A percentile compares a stretch with the other conserved stretches of the same genome.
Evolutionary conservation across 2,113 vertebrate species (phyloP).

Genomic region (Cyanistes caeruleus): DNA sequence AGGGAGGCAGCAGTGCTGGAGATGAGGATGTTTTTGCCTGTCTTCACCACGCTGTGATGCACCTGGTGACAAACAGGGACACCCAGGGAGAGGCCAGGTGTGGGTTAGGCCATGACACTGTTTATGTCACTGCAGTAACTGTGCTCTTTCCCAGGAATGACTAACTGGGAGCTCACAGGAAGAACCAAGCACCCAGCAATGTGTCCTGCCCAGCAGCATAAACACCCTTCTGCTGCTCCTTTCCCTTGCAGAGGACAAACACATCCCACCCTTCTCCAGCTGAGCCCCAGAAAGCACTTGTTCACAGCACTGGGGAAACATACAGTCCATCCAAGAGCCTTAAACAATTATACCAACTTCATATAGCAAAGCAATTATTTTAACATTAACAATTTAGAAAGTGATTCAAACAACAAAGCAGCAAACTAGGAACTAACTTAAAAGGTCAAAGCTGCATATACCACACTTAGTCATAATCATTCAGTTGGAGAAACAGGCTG

Average conservation of each 20-base stretch:
- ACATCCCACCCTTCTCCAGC: background rate
- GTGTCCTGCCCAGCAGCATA: background rate
- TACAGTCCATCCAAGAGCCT: background rate
- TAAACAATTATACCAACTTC: background rate
- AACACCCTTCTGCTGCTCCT: background rate
- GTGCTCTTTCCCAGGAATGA: background rate
- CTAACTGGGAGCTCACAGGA: background rate
- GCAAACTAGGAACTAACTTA: background rate
- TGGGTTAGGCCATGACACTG: background rate
- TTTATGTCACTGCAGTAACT: rapidly evolving
- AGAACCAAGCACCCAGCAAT: background rate
- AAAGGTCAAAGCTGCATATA: background rate
- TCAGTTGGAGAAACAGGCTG: background rate
- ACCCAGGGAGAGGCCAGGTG: background rate
- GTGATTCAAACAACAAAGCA: background rate
- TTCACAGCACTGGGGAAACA: background rate
- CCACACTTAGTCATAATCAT: background rate
- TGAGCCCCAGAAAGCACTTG: background rate
- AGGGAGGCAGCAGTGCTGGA: background rate
- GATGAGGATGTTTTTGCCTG: background rate
- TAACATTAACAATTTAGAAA: background rate
- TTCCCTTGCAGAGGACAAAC: background rate
- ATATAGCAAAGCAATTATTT: background rate
- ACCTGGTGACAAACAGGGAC: background rate
- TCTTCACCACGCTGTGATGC: rapidly evolving